Evolutionary conservation across 2,113 vertebrate species (phyloP).

Genomic region (Pluvianellus socialis): DNA sequence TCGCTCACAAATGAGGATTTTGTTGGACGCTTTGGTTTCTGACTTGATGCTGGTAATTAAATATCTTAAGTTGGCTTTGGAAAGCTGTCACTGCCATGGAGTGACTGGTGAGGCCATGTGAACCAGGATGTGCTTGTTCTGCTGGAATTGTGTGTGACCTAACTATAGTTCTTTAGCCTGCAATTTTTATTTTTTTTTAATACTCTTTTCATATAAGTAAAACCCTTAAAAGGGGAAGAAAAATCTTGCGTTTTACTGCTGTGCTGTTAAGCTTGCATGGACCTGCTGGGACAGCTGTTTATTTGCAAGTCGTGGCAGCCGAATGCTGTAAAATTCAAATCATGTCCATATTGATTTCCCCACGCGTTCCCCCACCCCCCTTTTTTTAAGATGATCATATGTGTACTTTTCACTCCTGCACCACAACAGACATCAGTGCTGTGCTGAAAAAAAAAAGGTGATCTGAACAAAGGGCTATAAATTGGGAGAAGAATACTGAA

Average conservation of each 20-base stretch:
- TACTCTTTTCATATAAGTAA: background rate
- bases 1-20: conserved; percentile 35
- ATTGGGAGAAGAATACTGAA: background rate
- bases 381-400: background rate
- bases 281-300: conserved; percentile 31
- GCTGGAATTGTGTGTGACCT: conserved; percentile 7
- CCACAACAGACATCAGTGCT: background rate
- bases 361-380: too few relatives aligned
- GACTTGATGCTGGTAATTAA: conserved; percentile 54
- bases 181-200: background rate
- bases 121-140: conserved; percentile 31
- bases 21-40: conserved; percentile 16
- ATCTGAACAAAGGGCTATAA: background rate
- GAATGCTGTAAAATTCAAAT: conserved; percentile 24
- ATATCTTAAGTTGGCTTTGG: conserved; percentile 31
- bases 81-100: conserved; percentile 8
- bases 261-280: background rate
- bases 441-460: background rate
- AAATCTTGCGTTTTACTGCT: background rate
- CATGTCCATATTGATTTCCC: background rate
- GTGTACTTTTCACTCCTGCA: background rate
- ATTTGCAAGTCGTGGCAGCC: background rate
- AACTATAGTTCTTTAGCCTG: background rate
- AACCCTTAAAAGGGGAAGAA: background rate
- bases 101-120: background rate